These are phyloP conservation scores for Calosoma granatense DNA, from an alignment of 1,140 invertebrate genomes.

Conservation along the genomic window DNA sequence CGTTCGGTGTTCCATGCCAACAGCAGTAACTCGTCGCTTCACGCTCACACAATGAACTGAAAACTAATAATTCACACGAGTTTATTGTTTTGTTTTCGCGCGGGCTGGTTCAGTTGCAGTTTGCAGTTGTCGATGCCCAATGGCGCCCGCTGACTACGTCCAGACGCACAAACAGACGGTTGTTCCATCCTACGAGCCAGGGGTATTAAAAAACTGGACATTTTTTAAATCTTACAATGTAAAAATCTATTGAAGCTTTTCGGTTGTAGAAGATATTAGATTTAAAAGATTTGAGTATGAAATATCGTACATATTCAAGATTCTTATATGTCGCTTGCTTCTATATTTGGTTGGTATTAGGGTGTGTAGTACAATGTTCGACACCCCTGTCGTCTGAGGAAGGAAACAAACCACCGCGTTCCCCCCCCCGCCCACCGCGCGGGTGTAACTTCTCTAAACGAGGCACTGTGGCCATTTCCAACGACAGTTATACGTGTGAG, in stretches of 20 bases:
- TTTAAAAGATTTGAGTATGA: too few relatives aligned
- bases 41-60: constrained; percentile 8
- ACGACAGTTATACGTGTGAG: constrained; percentile 11
- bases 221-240: too few relatives aligned
- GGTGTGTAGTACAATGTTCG: too few relatives aligned
- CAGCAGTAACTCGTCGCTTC: not conserved
- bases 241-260: too few relatives aligned
- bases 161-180: constrained; percentile 1
- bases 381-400: too few relatives aligned
- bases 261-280: too few relatives aligned
- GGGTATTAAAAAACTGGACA: constrained; percentile 5
- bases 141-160: not conserved
- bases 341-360: too few relatives aligned
- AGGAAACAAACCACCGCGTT: too few relatives aligned
- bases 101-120: not conserved
- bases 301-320: too few relatives aligned
- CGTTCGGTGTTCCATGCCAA: constrained; percentile 3
- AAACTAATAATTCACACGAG: not conserved
- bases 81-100: constrained; percentile 13
- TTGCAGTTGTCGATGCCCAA: constrained; percentile 5
- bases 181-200: not conserved
- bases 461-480: not conserved
- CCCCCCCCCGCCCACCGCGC: too few relatives aligned
- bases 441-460: constrained; percentile 5
- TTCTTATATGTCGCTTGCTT: too few relatives aligned